These are phyloP conservation scores for Myathropa florea DNA, from an alignment of 2,888 invertebrate species.

Conservation along the genomic window DNA sequence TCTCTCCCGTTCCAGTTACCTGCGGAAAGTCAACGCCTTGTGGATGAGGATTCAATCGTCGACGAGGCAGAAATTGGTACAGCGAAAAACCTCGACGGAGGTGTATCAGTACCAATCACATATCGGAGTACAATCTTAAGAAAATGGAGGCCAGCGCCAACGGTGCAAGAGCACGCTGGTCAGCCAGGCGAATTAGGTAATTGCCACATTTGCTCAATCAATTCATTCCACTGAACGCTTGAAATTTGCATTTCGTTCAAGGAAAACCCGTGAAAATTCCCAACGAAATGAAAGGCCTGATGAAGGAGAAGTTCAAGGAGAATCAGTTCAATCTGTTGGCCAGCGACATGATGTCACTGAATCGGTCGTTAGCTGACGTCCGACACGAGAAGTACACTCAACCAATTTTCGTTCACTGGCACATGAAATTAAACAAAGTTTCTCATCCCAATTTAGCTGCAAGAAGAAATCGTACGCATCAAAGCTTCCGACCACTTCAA, in stretches of 20 bases:
- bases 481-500: slow-evolving; percentile 94
- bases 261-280: slow-evolving; percentile 94
- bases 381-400: slow-evolving; percentile 91
- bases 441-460: slow-evolving; percentile 83
- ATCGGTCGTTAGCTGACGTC: slow-evolving; percentile 96
- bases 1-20: slow-evolving; percentile 33
- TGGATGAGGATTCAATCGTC: slow-evolving; percentile 79
- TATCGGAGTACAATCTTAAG: slow-evolving; percentile 82
- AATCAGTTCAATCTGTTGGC: slow-evolving; percentile 99
- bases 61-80: slow-evolving; percentile 81
- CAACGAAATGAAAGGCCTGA: slow-evolving; percentile 90
- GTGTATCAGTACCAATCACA: slow-evolving; percentile 78
- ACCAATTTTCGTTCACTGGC: neutral
- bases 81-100: slow-evolving; percentile 79
- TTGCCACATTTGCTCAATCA: neutral
- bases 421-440: neutral
- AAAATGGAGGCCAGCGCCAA: slow-evolving; percentile 88
- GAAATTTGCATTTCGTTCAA: slow-evolving; percentile 74
- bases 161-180: slow-evolving; percentile 85
- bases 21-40: slow-evolving; percentile 76
- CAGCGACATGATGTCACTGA: slow-evolving; percentile 98
- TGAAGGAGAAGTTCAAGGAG: slow-evolving; percentile 97
- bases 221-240: neutral
- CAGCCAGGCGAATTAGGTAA: slow-evolving; percentile 95
- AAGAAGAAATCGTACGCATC: slow-evolving; percentile 89